Evolutionary conservation across 2,113 vertebrate species (phyloP).

Genomic region (Haemorhous mexicanus): DNA sequence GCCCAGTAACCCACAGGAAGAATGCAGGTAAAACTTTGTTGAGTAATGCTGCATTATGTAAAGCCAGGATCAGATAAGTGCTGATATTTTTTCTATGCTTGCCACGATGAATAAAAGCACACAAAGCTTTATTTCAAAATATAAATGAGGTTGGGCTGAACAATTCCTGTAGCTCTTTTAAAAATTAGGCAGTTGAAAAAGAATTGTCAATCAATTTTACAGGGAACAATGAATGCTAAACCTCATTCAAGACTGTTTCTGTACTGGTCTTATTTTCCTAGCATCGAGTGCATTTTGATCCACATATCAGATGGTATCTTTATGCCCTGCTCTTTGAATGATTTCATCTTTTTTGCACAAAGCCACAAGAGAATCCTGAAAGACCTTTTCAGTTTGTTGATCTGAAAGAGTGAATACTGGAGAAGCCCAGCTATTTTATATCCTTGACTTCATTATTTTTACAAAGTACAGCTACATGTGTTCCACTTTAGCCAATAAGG

Average conservation of each 20-base stretch:
- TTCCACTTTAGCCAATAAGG: conserved; percentile 38
- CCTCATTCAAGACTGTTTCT: conserved; percentile 26
- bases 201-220: conserved; percentile 51
- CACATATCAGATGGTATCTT: conserved; percentile 22
- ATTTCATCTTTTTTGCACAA: conserved; percentile 13
- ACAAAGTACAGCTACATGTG: conserved; percentile 9
- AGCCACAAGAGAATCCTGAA: conserved; percentile 21
- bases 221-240: conserved; percentile 49
- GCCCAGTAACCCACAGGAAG: background rate
- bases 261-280: conserved; percentile 23
- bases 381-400: conserved; percentile 29
- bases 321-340: background rate
- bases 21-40: conserved; percentile 40
- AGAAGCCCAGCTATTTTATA: background rate
- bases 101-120: conserved; percentile 31
- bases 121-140: conserved; percentile 34
- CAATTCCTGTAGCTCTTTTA: conserved; percentile 17
- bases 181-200: conserved; percentile 36
- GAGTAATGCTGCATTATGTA: conserved; percentile 34
- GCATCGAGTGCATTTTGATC: background rate
- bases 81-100: conserved; percentile 18
- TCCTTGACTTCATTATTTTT: conserved; percentile 17
- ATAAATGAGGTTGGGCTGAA: conserved; percentile 6
- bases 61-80: conserved; percentile 43
- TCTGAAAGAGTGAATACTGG: background rate